These are phyloP conservation scores for Oegoconia quadripuncta DNA, from an alignment of 2,888 invertebrate genomes.

Conservation along the genomic window DNA sequence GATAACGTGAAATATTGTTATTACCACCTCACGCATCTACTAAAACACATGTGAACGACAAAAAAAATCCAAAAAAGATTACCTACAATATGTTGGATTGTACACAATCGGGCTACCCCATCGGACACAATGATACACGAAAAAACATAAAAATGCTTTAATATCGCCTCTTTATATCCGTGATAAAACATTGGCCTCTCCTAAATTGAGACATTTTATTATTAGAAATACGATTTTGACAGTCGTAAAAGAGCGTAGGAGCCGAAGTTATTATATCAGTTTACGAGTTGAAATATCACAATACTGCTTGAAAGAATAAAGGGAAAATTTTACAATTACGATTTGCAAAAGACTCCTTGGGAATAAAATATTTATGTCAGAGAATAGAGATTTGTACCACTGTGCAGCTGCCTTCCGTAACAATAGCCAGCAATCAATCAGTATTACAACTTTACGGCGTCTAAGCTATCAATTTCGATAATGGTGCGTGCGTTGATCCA, in stretches of 20 bases:
- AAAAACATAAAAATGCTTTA: constrained; percentile 55
- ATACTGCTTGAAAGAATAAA: constrained; percentile 42
- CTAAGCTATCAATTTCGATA: too few relatives aligned
- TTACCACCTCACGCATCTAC: constrained; percentile 42
- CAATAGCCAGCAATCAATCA: too few relatives aligned
- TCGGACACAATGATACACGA: constrained; percentile 54
- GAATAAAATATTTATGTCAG: constrained; percentile 2
- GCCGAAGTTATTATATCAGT: constrained; percentile 63
- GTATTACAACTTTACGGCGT: too few relatives aligned
- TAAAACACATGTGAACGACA: constrained; percentile 27
- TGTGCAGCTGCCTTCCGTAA: constrained; percentile 45
- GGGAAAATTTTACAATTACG: constrained; percentile 19
- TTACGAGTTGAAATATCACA: constrained; percentile 68
- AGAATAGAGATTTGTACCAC: constrained; percentile 24
- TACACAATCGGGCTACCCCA: constrained; percentile 40
- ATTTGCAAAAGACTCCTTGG: constrained; percentile 1
- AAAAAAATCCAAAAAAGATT: constrained; percentile 8
- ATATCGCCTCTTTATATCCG: constrained; percentile 58
- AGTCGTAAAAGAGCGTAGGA: constrained; percentile 63
- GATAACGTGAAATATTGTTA: constrained; percentile 54
- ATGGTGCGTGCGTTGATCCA: too few relatives aligned
- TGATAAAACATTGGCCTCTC: constrained; percentile 67
- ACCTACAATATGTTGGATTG: constrained; percentile 1
- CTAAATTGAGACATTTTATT: constrained; percentile 76
- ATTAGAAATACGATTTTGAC: constrained; percentile 75